phyloP scores from a whole-genome alignment of 2,888 invertebrate genomes.

The Caenorhabditis imperialis region DNA sequence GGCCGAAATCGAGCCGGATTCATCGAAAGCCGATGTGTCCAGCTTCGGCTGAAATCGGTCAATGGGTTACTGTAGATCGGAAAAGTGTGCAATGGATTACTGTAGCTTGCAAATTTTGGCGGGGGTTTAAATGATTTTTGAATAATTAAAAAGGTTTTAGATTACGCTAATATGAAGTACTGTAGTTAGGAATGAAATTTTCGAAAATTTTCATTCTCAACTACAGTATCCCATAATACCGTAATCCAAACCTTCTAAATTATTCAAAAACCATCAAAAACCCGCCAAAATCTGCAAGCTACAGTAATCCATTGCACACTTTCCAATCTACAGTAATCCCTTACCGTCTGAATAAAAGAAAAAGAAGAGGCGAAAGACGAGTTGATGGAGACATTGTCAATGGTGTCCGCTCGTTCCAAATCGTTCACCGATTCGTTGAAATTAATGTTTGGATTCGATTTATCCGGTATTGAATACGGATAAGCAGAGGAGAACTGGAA shows the following conservation, averaged over 20 bases:
- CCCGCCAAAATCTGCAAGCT: not conserved
- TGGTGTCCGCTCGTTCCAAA: constrained; percentile 3
- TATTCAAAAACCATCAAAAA: not conserved
- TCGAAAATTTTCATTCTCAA: too few species aligned
- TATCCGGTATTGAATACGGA: constrained; percentile 50
- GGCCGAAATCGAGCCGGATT: too few species aligned
- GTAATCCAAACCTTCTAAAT: too few species aligned
- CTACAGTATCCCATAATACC: constrained; percentile 24
- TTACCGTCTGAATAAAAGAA: constrained; percentile 38
- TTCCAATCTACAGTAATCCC: not conserved
- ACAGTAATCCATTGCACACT: not conserved
- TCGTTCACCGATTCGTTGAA: constrained; percentile 27
- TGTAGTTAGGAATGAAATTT: constrained; percentile 2
- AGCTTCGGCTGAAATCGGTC: too few species aligned
- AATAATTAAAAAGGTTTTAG: too few species aligned
- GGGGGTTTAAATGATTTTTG: too few species aligned
- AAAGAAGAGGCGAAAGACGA: constrained; percentile 28
- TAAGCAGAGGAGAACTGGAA: constrained; percentile 38
- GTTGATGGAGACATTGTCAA: constrained; percentile 20
- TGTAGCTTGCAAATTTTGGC: too few species aligned
- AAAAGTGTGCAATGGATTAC: too few species aligned
- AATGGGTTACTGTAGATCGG: too few species aligned
- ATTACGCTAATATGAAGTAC: constrained; percentile 14
- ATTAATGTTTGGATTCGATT: constrained; percentile 21
- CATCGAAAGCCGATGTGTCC: too few species aligned